Base-by-base conservation (phyloP, 2,888 invertebrate species). In the Fragum sueziense region DNA sequence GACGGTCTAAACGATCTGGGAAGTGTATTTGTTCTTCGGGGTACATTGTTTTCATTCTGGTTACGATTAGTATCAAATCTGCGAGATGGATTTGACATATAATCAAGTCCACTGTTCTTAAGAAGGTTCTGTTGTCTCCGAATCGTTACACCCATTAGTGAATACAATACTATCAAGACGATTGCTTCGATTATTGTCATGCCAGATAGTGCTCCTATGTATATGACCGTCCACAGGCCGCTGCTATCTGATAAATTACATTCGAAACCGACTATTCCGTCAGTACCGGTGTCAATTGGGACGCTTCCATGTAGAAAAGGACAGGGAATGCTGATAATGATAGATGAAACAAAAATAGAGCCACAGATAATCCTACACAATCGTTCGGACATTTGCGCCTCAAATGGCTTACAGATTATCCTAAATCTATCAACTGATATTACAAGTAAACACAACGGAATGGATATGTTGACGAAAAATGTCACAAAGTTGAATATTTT, bases 381-480 rank as follows among this genome's bases (percentile, higher is more conserved):
- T 25, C 22, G 22, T 22, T 65, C n/a, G 14, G 34, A 34, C 11
- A 65, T 65, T 14, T 65, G 65, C 11, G 65, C 65, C 11, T 34
- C 65, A 25, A 65, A 65, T 2, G 65, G 65, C 20, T 34, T 29
- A 34, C 65, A 65, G 9, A 65, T 65, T n/a, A 65, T 34, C 25
- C 65, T 9, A 27, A 41, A 65, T 41, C 65, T 65, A n/a, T 65
- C 65, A 14, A 65, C 31, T 20, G 41, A 65, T 22, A 65, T 65
- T 11, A 65, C 25, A n/a, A 37, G 25, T 22, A 65, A n/a, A 27
- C 65, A 11, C 9, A 65, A 41, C 7, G 65, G 65, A 17, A 65
- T 25, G 25, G 41, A 65, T 14, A 17, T 41, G 25, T 65, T 65
- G 25, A 34, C 25, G 41, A 41, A 22, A 25, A 41, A 65, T 25